Evolutionary conservation across 2,797 vertebrate genomes (phyloP).

Genomic region (Platalea minor): DNA sequence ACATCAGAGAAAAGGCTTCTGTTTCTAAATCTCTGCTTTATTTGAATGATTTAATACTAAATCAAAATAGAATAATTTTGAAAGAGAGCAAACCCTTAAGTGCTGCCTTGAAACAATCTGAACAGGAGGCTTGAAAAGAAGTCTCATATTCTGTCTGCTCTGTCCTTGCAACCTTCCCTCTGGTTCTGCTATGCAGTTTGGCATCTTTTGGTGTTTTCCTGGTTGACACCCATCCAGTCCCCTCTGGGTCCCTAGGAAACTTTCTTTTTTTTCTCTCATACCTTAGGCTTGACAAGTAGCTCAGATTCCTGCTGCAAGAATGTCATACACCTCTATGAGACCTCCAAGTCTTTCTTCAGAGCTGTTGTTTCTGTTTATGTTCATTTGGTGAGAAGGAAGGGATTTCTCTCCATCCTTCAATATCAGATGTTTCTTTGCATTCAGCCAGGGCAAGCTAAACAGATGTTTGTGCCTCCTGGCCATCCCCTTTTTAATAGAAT

Average conservation of each 20-base stretch:
- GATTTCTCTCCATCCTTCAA: neutral
- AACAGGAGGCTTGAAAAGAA: neutral
- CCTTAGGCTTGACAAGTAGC: neutral
- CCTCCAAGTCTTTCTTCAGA: neutral
- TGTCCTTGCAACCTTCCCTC: neutral
- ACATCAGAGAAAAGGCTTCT: neutral
- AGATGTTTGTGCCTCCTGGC: neutral
- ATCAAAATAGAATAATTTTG: neutral
- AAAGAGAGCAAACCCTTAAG: neutral
- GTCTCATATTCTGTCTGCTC: neutral
- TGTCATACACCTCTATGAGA: neutral
- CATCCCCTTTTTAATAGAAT: neutral
- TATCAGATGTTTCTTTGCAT: neutral
- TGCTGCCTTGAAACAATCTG: neutral
- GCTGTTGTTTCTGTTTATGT: neutral
- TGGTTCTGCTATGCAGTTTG: neutral
- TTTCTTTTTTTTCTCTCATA: neutral
- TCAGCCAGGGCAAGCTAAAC: neutral
- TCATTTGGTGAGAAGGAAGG: neutral
- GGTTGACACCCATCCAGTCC: fast-evolving
- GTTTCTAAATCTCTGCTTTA: neutral
- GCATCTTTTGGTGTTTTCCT: neutral
- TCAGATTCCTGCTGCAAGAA: neutral
- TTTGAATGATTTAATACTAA: neutral
- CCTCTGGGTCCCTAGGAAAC: neutral